These are phyloP conservation scores for Drosophila quinaria DNA, from an alignment of 2,888 invertebrate species.

Conservation along the genomic window DNA sequence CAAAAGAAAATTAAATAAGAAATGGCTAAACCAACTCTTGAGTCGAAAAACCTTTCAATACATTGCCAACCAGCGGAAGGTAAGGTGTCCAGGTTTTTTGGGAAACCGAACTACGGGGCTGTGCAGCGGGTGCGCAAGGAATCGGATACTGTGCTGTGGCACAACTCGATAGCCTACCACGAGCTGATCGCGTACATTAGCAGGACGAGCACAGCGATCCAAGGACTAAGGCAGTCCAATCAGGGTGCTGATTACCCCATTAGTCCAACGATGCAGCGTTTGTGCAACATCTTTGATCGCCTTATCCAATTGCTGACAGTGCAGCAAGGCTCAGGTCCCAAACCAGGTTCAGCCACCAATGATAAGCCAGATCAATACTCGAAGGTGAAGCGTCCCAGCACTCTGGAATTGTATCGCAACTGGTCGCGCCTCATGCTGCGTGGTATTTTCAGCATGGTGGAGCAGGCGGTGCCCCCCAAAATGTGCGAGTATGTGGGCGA, in stretches of 20 bases:
- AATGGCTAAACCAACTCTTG: background rate
- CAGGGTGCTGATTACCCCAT: slow-evolving; percentile 87
- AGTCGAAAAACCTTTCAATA: background rate
- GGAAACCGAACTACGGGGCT: slow-evolving; percentile 11
- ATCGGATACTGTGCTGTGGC: slow-evolving; percentile 42
- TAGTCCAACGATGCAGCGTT: slow-evolving; percentile 87
- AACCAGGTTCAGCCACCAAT: no score
- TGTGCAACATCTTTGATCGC: slow-evolving; percentile 90
- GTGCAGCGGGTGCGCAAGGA: slow-evolving; percentile 16
- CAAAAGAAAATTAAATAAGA: background rate
- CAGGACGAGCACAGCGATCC: slow-evolving; percentile 93
- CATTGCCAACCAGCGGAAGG: background rate
- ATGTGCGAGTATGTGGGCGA: slow-evolving; percentile 91
- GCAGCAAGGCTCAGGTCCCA: background rate
- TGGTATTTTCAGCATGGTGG: slow-evolving; percentile 88
- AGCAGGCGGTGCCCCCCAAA: slow-evolving; percentile 88
- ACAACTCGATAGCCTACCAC: slow-evolving; percentile 92
- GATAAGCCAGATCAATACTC: background rate
- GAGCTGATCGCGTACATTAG: slow-evolving; percentile 94
- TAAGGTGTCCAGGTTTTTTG: slow-evolving; percentile 17
- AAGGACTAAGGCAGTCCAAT: slow-evolving; percentile 89
- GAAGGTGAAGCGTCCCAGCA: background rate
- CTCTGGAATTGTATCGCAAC: slow-evolving; percentile 91
- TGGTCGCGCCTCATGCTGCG: slow-evolving; percentile 92
- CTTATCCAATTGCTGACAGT: slow-evolving; percentile 84